phyloP scores from a whole-genome alignment of 2,888 invertebrate species.

The Conchocele bisecta region DNA sequence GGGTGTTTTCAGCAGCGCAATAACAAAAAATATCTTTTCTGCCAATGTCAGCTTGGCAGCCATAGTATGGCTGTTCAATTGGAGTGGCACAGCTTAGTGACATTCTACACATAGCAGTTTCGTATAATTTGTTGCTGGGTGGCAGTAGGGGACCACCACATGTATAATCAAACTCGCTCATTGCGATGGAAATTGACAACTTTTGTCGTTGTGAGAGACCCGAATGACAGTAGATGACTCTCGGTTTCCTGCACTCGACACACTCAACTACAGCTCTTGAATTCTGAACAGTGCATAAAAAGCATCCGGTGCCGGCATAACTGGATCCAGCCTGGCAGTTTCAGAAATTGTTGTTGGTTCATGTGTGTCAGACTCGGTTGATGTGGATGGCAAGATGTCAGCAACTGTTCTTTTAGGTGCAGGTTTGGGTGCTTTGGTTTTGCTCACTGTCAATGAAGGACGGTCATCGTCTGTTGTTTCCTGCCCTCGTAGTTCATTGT shows the following conservation, averaged over 20 bases:
- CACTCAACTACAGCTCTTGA: not conserved
- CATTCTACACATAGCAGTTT: too few relatives aligned
- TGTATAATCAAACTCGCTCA: too few relatives aligned
- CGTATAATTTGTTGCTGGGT: too few relatives aligned
- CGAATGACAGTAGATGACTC: too few relatives aligned
- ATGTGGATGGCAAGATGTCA: slow-evolving; percentile 11
- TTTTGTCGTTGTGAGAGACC: too few relatives aligned
- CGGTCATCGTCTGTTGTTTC: slow-evolving; percentile 21
- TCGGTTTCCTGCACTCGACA: slow-evolving; percentile 3
- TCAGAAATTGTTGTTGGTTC: not conserved
- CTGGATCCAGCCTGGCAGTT: not conserved
- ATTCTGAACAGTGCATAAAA: not conserved
- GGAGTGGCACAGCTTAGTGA: slow-evolving; percentile 21
- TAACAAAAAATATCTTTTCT: too few relatives aligned
- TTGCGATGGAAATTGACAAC: not conserved
- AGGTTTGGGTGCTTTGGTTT: not conserved
- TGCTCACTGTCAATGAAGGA: slow-evolving; percentile 6
- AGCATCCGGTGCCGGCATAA: not conserved
- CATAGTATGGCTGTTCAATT: slow-evolving; percentile 12
- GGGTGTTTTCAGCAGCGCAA: too few relatives aligned
- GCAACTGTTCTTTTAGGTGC: slow-evolving; percentile 8
- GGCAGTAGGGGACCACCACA: too few relatives aligned
- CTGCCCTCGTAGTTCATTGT: not conserved
- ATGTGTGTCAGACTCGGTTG: not conserved
- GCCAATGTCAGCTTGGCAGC: too few relatives aligned